phyloP scores from a whole-genome alignment of 1,140 invertebrate genomes.

The Saccostrea glomerata region DNA sequence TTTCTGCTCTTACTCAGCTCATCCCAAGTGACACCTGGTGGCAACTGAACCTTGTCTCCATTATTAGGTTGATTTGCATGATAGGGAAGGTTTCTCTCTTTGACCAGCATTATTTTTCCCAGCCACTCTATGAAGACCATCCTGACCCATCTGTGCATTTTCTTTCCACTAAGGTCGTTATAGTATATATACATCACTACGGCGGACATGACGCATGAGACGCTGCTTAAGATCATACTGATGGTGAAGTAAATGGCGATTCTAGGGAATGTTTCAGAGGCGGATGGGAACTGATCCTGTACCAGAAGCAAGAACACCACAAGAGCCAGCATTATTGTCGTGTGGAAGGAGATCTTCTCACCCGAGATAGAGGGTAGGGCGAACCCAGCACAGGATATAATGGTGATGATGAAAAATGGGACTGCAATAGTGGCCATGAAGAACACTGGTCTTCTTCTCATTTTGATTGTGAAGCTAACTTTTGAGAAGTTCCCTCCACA shows the following conservation, averaged over 20 bases:
- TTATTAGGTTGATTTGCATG: neutral
- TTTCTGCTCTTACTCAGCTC: neutral
- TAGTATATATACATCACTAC: constrained; percentile 23
- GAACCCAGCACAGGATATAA: constrained; percentile 98
- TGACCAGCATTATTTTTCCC: neutral
- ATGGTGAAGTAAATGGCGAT: constrained; percentile 76
- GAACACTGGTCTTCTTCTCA: constrained; percentile 68
- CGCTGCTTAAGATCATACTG: neutral
- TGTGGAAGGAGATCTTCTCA: constrained; percentile 97
- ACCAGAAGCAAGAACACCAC: constrained; percentile 84
- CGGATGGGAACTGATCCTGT: constrained; percentile 95
- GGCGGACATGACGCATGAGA: constrained; percentile 8
- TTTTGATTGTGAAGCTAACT: constrained; percentile 65
- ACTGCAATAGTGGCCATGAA: constrained; percentile 72
- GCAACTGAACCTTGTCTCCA: neutral
- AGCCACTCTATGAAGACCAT: neutral
- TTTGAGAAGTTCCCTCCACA: constrained; percentile 76
- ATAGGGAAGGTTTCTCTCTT: constrained; percentile 1
- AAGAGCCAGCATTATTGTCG: constrained; percentile 83
- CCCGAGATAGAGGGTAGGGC: constrained; percentile 98
- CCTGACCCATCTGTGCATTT: neutral
- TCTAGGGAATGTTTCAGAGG: constrained; percentile 89
- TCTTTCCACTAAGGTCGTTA: constrained; percentile 22
- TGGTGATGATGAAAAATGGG: constrained; percentile 79
- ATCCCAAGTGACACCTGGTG: neutral